A percentile compares a stretch with the other conserved stretches of the same genome.
Evolutionary conservation across 2,797 vertebrate genomes (phyloP).

Genomic region (Yasuhikotakia modesta): DNA sequence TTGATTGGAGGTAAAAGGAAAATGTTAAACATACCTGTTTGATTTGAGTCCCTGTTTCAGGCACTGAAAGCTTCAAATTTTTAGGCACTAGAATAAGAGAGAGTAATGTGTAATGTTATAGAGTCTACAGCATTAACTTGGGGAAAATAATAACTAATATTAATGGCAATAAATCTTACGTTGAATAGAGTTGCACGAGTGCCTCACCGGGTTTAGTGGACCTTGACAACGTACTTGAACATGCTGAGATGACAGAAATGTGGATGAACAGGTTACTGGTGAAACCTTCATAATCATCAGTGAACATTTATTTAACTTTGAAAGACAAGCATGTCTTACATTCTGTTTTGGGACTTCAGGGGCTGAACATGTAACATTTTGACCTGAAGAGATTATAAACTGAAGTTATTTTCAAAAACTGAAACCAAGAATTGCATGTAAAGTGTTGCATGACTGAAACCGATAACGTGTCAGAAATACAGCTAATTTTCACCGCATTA

Average conservation of each 20-base stretch:
- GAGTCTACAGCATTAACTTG: neutral
- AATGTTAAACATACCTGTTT: slow-evolving; percentile 26
- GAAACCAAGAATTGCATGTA: neutral
- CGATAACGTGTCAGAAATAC: neutral
- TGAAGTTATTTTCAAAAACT: neutral
- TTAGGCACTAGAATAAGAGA: slow-evolving; percentile 25
- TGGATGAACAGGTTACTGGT: neutral
- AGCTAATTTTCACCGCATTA: neutral
- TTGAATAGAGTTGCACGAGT: neutral
- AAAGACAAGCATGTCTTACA: slow-evolving; percentile 1
- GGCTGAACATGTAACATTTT: neutral
- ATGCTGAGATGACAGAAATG: neutral
- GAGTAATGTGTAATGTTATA: neutral
- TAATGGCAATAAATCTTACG: neutral
- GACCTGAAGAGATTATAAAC: slow-evolving; percentile 3
- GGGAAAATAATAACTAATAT: neutral
- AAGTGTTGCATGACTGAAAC: neutral
- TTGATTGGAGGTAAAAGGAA: neutral
- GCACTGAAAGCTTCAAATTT: slow-evolving; percentile 44
- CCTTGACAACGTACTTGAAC: neutral
- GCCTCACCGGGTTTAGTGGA: neutral
- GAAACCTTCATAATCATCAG: neutral
- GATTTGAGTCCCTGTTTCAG: slow-evolving; percentile 35
- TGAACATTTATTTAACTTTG: neutral
- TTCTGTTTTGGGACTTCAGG: slow-evolving; percentile 5